Base-by-base conservation (phyloP, 2,888 invertebrate species). In the Chamaedrilus cognettii region DNA sequence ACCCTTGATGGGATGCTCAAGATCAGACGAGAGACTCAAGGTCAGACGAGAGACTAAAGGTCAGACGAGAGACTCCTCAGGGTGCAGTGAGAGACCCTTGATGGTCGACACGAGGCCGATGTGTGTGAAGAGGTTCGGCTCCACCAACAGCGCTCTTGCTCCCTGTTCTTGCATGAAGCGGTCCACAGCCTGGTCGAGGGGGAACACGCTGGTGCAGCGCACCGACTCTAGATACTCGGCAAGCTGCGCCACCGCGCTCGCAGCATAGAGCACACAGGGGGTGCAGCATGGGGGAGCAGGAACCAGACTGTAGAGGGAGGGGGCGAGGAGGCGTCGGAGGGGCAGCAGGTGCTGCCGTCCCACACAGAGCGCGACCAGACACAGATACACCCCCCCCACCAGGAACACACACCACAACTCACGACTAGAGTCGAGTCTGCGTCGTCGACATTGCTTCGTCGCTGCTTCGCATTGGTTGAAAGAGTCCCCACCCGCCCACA, bases 261-360 rank as follows among this genome's bases (percentile, higher is more conserved):
- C 67, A 7, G 79, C 76, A 69, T 76, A 82, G 11, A 82, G 66
- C 67, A 79, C 77, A n/a, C 80, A 81, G 0, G 80, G 82, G 1
- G 80, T 80, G 65, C 82, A 82, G 65, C 82, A 82, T n/a, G 78
- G 74, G 2, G 81, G 80, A 0, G 81, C 77, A 3, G 77, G 75
- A 0, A 77, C 74, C 2, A 79, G 62, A 58, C 75, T 75, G 69
- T 79, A 79, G 3, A 77, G 65, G 34, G 75, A 65, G 7, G 69
- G 68, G 7, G 68, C 67, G 7, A 78, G 63, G 11, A 78, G 34
- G n/a, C 79, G 70, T 3, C 80, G 70, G 4, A 79, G 51, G 61
- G 78, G 76, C 26, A 78, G 50, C 15, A 82, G 57, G 73, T 79
- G 77, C n/a, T 71, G 73, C 5, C 82, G 67, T 1, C 80, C 81